Evolutionary conservation across 2,797 vertebrate species (phyloP).

Genomic region (Helarctos malayanus): DNA sequence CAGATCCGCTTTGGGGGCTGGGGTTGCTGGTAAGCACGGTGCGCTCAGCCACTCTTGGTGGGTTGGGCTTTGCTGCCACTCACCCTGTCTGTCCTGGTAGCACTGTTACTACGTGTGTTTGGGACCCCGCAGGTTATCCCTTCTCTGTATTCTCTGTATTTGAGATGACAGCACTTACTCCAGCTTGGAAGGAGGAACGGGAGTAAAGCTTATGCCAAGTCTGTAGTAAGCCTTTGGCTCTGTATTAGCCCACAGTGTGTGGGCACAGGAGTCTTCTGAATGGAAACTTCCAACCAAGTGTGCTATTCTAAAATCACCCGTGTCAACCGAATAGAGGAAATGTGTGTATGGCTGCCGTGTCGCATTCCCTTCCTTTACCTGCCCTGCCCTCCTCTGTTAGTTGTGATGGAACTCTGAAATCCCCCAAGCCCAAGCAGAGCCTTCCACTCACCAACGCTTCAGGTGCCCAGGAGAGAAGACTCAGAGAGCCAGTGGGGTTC

Average conservation of each 20-base stretch:
- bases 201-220: constrained; percentile 44
- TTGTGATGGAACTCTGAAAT: neutral
- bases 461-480: neutral
- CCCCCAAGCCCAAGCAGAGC: neutral
- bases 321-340: neutral
- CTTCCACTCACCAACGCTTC: accelerated
- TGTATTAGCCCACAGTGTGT: neutral
- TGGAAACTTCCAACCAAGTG: neutral
- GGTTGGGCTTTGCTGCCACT: neutral
- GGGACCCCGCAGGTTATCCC: neutral
- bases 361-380: neutral
- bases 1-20: neutral
- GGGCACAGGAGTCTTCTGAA: constrained; percentile 52
- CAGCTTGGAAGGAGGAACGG: neutral
- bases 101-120: neutral
- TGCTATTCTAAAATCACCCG: neutral
- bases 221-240: constrained; percentile 4
- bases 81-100: neutral
- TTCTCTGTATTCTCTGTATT: neutral
- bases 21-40: neutral
- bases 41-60: neutral
- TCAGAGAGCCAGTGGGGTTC: accelerated
- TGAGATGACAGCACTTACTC: neutral
- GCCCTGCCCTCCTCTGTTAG: neutral
- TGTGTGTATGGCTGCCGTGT: neutral